These are phyloP conservation scores for Frieseomelitta varia DNA, from an alignment of 1,140 invertebrate genomes.

Conservation along the genomic window DNA sequence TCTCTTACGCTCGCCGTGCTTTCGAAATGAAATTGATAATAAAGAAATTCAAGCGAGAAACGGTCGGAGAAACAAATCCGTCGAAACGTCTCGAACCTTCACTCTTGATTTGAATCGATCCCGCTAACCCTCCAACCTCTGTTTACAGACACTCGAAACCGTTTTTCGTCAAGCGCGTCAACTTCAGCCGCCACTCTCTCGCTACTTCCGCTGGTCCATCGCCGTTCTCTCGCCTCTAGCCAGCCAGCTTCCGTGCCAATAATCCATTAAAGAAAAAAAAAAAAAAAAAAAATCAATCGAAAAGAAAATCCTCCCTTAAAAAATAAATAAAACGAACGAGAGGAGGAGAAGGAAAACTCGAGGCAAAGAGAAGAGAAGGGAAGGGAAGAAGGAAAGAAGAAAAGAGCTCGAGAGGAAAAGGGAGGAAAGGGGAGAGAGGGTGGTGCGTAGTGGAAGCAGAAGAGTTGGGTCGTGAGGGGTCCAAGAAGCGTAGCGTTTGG, in stretches of 20 bases:
- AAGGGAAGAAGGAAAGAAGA: too few species aligned
- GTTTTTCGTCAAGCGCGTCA: background rate
- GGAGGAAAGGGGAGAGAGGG: background rate
- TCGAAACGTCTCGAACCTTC: too few species aligned
- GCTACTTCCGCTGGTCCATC: slow-evolving; percentile 10
- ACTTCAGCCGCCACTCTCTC: slow-evolving; percentile 16
- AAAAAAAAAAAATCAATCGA: background rate
- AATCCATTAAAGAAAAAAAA: background rate
- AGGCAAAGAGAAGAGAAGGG: background rate
- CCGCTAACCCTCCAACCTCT: background rate
- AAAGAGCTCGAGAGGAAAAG: too few species aligned
- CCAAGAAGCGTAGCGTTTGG: slow-evolving; percentile 68
- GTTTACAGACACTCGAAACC: slow-evolving; percentile 37
- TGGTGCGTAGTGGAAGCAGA: slow-evolving; percentile 43
- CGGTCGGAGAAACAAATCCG: background rate
- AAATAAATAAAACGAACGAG: too few species aligned
- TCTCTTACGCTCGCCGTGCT: too few species aligned
- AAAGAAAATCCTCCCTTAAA: background rate
- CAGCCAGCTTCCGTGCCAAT: background rate
- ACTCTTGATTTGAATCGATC: background rate
- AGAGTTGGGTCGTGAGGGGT: slow-evolving; percentile 68
- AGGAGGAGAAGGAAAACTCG: background rate
- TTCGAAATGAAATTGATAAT: background rate
- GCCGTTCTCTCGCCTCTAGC: background rate
- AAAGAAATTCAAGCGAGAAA: background rate